phyloP scores from a whole-genome alignment of 2,797 vertebrate species.

The Momotus momota region DNA sequence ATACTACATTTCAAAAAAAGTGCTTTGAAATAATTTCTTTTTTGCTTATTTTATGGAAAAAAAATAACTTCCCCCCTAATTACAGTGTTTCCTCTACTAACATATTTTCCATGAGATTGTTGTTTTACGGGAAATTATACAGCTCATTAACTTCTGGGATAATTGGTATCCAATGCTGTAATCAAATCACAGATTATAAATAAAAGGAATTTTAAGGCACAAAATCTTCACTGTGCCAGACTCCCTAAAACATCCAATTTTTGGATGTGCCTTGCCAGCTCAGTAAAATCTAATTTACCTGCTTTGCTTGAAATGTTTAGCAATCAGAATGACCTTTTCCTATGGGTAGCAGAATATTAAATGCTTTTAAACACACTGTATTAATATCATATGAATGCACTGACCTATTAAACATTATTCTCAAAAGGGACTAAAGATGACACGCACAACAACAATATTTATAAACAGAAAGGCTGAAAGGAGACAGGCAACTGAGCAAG shows the following conservation, averaged over 20 bases:
- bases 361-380: not conserved
- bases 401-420: not conserved
- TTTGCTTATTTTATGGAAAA: conserved; percentile 18
- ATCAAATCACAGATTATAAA: conserved; percentile 42
- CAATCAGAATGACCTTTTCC: not conserved
- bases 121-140: conserved; percentile 47
- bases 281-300: not conserved
- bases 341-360: not conserved
- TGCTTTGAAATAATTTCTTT: conserved; percentile 26
- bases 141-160: conserved; percentile 30
- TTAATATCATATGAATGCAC: not conserved
- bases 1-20: not conserved
- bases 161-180: conserved; percentile 32
- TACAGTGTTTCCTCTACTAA: conserved; percentile 33
- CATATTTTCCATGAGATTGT: conserved; percentile 21
- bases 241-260: not conserved
- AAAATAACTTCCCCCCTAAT: not conserved
- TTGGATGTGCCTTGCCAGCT: not conserved
- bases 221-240: not conserved
- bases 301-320: not conserved
- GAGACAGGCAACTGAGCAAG: not conserved
- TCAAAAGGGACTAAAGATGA: not conserved
- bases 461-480: not conserved
- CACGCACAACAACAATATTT: not conserved
- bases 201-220: conserved; percentile 19